phyloP scores from a whole-genome alignment of 1,140 invertebrate genomes.

The Glossosoma conforme region DNA sequence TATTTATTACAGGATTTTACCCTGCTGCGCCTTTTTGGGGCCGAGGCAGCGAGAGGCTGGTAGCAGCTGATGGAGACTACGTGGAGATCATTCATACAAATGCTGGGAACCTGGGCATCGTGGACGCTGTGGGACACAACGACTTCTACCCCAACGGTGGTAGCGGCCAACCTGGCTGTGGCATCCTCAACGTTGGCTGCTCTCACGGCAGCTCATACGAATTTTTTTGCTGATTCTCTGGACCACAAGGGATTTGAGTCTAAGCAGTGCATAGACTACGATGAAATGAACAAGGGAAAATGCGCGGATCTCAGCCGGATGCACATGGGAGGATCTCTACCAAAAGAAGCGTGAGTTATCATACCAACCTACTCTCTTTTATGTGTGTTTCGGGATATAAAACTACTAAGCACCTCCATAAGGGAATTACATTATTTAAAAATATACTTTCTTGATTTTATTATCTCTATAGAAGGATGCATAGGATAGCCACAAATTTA shows the following conservation, averaged over 20 bases:
- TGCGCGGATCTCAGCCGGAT: conserved; percentile 34
- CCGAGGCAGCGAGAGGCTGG: conserved; percentile 25
- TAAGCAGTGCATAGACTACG: conserved; percentile 36
- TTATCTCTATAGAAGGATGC: no score
- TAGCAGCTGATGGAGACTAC: conserved; percentile 51
- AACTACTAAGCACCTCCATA: no score
- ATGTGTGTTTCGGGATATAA: no score
- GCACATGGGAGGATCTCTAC: conserved; percentile 37
- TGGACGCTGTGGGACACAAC: conserved; percentile 48
- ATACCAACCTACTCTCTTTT: no score
- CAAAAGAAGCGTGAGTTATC: conserved; percentile 21
- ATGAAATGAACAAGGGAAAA: conserved; percentile 32
- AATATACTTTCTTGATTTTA: no score
- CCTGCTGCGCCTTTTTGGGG: conserved; percentile 44
- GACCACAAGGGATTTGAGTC: conserved; percentile 32
- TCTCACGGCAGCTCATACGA: conserved; percentile 46
- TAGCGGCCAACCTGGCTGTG: conserved; percentile 55
- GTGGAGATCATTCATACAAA: conserved; percentile 65
- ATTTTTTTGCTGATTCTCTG: conserved; percentile 47
- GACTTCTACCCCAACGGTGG: conserved; percentile 62
- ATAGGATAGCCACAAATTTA: no score
- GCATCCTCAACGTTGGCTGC: conserved; percentile 36
- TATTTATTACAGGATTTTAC: conserved; percentile 40
- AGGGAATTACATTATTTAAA: no score
- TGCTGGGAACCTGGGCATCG: conserved; percentile 51